Percentiles rank a stretch among this genome's conserved stretches.
phyloP scores from a whole-genome alignment of 2,113 vertebrate genomes.

The Tyrannus savana region DNA sequence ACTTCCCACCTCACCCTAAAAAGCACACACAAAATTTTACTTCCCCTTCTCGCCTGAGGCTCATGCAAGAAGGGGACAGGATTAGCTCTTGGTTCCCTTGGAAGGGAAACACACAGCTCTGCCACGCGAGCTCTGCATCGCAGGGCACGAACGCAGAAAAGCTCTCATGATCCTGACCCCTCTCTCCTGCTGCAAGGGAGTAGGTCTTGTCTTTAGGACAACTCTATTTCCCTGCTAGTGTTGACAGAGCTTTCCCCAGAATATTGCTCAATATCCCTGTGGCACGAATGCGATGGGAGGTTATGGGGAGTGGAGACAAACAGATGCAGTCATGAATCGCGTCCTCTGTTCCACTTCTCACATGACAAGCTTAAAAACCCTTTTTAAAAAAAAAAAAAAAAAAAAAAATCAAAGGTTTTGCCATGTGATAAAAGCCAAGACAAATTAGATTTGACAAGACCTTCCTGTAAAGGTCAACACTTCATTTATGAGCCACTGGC shows the following conservation, averaged over 20 bases:
- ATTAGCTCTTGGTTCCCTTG: neutral
- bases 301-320: neutral
- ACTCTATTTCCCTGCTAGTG: fast-evolving
- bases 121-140: neutral
- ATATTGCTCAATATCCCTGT: fast-evolving
- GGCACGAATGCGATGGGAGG: fast-evolving
- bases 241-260: neutral
- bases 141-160: neutral
- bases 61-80: neutral
- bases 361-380: neutral
- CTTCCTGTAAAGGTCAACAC: neutral
- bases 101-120: neutral
- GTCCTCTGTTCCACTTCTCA: neutral
- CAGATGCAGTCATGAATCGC: neutral
- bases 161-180: neutral
- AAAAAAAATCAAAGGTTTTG: neutral
- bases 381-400: too few species aligned
- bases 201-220: neutral
- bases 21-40: neutral
- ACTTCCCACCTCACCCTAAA: neutral
- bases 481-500: neutral
- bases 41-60: neutral
- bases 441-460: neutral
- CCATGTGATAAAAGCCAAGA: neutral
- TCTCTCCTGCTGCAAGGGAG: neutral